phyloP scores from a whole-genome alignment of 2,113 vertebrate genomes.

The Gymnorhina tibicen region DNA sequence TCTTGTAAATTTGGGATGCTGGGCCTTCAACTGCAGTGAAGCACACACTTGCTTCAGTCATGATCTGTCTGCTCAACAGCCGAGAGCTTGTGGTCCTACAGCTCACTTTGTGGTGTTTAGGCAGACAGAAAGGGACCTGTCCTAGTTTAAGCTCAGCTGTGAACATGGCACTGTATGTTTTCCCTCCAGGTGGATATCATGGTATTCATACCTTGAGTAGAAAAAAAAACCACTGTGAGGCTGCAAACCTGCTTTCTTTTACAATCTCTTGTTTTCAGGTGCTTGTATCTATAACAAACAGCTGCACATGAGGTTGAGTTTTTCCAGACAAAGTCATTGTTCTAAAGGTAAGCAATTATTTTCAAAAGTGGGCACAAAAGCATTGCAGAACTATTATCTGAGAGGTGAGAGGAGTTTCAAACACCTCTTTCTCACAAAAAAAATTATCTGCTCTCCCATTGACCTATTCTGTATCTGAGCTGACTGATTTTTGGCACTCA shows the following conservation, averaged over 20 bases:
- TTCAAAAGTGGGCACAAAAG: neutral
- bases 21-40: neutral
- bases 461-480: neutral
- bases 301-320: neutral
- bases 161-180: neutral
- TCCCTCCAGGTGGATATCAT: neutral
- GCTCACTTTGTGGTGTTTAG: neutral
- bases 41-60: neutral
- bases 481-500: neutral
- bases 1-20: neutral
- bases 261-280: neutral
- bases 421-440: neutral
- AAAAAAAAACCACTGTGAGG: neutral
- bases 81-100: rapidly evolving
- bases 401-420: neutral
- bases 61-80: neutral
- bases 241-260: neutral
- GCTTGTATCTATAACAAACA: neutral
- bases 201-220: neutral
- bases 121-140: neutral
- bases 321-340: neutral
- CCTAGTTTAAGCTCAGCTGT: neutral
- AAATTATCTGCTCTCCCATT: neutral
- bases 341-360: neutral
- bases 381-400: neutral